A percentile compares a stretch with the other conserved stretches of the same genome.
These are phyloP conservation scores for Drosophila paramelanica DNA, from an alignment of 2,888 invertebrate genomes.

Conservation along the genomic window DNA sequence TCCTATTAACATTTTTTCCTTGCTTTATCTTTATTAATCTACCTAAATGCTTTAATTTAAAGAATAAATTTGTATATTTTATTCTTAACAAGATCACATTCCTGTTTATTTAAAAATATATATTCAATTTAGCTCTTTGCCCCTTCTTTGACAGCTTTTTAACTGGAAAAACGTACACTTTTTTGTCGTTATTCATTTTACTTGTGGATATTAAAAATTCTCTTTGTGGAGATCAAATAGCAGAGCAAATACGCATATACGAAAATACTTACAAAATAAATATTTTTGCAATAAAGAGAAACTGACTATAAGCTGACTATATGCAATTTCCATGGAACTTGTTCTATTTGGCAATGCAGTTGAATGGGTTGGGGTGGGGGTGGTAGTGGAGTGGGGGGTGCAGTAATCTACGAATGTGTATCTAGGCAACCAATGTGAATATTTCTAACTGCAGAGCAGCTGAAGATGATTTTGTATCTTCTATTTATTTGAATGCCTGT, in stretches of 20 bases:
- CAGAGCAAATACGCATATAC: slow-evolving; percentile 46
- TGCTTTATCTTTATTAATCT: no score
- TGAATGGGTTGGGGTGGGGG: not conserved
- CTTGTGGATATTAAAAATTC: slow-evolving; percentile 66
- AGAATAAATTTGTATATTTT: not conserved
- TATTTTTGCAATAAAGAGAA: slow-evolving; percentile 67
- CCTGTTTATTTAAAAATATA: not conserved
- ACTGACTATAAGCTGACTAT: slow-evolving; percentile 37
- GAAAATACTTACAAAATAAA: slow-evolving; percentile 58
- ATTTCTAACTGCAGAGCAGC: slow-evolving; percentile 20
- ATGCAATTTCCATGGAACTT: slow-evolving; percentile 15
- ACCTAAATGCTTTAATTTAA: no score
- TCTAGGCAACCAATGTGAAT: slow-evolving; percentile 39
- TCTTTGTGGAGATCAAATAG: slow-evolving; percentile 50
- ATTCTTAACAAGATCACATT: not conserved
- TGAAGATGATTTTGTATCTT: slow-evolving; percentile 39
- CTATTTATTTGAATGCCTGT: slow-evolving; percentile 37
- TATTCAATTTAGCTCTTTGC: not conserved
- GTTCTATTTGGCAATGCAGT: slow-evolving; percentile 41
- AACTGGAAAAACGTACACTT: not conserved
- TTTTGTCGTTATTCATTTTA: slow-evolving; percentile 39
- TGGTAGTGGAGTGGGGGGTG: not conserved
- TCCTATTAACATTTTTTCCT: no score
- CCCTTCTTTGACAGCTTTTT: not conserved
- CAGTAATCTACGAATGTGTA: slow-evolving; percentile 32